Evolutionary conservation across 2,888 invertebrate species (phyloP).

Genomic region (Chrysodeixis includens): DNA sequence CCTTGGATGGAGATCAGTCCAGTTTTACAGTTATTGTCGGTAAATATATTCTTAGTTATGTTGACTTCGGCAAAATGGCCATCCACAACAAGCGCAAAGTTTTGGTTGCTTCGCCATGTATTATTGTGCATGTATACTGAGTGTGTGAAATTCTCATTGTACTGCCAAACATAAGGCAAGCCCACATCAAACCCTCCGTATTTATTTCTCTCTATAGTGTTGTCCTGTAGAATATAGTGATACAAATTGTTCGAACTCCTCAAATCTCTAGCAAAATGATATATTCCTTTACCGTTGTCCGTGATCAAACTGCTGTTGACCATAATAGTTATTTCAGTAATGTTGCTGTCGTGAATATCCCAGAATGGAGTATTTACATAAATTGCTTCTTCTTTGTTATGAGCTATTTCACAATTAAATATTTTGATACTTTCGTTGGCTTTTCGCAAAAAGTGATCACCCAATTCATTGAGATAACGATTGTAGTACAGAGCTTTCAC

Average conservation of each 20-base stretch:
- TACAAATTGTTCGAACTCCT: conserved; percentile 99
- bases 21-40: conserved; percentile 94
- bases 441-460: conserved; percentile 95
- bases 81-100: conserved; percentile 95
- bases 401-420: conserved; percentile 94
- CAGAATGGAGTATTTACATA: conserved; percentile 95
- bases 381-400: conserved; percentile 94
- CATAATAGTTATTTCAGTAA: conserved; percentile 97
- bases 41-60: conserved; percentile 95
- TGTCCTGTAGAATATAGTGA: conserved; percentile 97
- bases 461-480: conserved; percentile 94
- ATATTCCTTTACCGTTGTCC: conserved; percentile 96
- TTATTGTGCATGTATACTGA: conserved; percentile 96
- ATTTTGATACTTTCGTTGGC: conserved; percentile 96
- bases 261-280: conserved; percentile 97
- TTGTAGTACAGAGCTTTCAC: conserved; percentile 96
- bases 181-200: conserved; percentile 96
- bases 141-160: conserved; percentile 98
- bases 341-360: conserved; percentile 95
- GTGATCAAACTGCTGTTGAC: conserved; percentile 95
- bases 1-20: conserved; percentile 95
- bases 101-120: conserved; percentile 95
- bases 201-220: conserved; percentile 95
- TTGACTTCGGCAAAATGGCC: conserved; percentile 98
- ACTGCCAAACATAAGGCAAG: conserved; percentile 98